Evolutionary conservation across 1,140 invertebrate species (phyloP).

Genomic region (Nasonia vitripennis): DNA sequence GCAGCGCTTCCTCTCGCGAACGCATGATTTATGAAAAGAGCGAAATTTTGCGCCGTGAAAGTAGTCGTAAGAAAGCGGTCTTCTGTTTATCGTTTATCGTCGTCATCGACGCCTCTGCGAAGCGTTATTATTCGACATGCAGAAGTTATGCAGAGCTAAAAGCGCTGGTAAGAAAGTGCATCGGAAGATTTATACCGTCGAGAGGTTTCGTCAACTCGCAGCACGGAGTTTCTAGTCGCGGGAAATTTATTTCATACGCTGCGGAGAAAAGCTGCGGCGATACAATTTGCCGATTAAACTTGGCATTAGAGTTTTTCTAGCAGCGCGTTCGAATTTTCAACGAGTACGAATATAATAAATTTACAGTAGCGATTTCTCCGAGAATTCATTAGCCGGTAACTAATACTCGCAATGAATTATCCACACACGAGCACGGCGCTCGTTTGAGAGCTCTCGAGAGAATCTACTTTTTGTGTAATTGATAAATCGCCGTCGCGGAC

Average conservation of each 20-base stretch:
- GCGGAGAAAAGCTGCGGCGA: not conserved
- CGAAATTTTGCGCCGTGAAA: not conserved
- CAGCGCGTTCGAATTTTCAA: not conserved
- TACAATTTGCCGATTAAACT: not conserved
- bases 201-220: not conserved
- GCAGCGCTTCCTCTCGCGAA: no score
- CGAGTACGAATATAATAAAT: no score
- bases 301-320: no score
- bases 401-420: not conserved
- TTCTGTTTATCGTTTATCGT: no score
- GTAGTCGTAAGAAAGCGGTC: not conserved
- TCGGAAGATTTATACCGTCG: not conserved
- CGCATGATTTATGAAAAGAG: not conserved
- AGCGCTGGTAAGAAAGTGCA: not conserved
- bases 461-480: not conserved
- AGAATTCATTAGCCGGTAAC: not conserved
- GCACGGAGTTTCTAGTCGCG: no score
- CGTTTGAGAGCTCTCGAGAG: not conserved
- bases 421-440: no score
- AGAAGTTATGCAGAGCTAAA: not conserved
- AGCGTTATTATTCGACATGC: no score
- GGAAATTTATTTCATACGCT: not conserved
- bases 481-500: not conserved
- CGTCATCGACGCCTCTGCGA: no score
- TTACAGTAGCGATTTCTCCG: not conserved